Evolutionary conservation across 2,888 invertebrate species (phyloP).

Genomic region (Gandaritis pyraliata): DNA sequence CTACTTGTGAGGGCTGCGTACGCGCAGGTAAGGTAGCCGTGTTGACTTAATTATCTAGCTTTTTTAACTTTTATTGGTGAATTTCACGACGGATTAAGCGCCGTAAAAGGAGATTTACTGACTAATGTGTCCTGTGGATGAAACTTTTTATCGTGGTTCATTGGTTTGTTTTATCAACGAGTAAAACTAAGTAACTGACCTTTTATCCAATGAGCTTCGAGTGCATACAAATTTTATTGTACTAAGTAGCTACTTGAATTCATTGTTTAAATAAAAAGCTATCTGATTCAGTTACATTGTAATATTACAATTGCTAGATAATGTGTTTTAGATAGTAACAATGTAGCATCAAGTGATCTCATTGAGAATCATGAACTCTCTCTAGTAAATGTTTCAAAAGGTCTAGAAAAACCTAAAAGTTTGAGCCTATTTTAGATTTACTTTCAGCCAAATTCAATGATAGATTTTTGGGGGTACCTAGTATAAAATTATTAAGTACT

Average conservation of each 20-base stretch:
- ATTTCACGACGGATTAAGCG: constrained; percentile 38
- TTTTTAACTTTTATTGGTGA: constrained; percentile 42
- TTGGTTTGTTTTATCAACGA: constrained; percentile 8
- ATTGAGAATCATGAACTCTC: no score
- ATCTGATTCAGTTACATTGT: neutral
- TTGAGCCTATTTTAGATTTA: no score
- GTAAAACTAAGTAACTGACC: constrained; percentile 12
- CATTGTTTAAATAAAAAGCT: neutral
- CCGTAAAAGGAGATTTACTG: constrained; percentile 24
- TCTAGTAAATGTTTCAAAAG: no score
- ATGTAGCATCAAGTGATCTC: no score
- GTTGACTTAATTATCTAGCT: constrained; percentile 53
- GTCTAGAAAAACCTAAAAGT: no score
- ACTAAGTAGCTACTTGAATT: neutral
- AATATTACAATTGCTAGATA: no score
- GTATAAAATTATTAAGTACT: no score
- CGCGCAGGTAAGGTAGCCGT: constrained; percentile 44
- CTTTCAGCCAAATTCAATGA: no score
- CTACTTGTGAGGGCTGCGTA: constrained; percentile 57
- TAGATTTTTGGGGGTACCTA: no score
- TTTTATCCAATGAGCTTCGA: constrained; percentile 10
- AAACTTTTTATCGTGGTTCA: constrained; percentile 8
- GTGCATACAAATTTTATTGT: constrained; percentile 1
- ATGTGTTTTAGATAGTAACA: no score
- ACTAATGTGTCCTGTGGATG: constrained; percentile 11